A percentile compares a stretch with the other conserved stretches of the same genome.
Evolutionary conservation across 2,888 invertebrate species (phyloP).

Genomic region (Podotricha telesiphe): DNA sequence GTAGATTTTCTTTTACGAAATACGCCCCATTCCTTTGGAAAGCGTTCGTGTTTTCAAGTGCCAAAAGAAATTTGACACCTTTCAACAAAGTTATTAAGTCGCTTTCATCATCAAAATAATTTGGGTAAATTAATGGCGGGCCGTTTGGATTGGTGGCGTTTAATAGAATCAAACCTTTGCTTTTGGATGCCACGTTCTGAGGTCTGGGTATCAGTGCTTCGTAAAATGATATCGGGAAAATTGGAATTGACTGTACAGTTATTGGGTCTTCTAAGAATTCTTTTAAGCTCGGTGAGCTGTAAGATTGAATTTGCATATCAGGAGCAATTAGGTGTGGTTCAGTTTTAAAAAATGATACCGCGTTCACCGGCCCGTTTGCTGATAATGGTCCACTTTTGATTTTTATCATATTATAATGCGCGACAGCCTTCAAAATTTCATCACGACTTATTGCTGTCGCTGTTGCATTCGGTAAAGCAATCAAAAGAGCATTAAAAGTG

Average conservation of each 20-base stretch:
- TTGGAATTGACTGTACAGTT: conserved; percentile 59
- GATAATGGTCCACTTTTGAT: conserved; percentile 76
- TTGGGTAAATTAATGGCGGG: conserved; percentile 87
- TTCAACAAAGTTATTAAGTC: conserved; percentile 85
- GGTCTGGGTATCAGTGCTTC: conserved; percentile 82
- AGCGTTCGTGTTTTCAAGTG: conserved; percentile 81
- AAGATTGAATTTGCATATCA: conserved; percentile 85
- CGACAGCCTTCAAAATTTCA: conserved; percentile 65
- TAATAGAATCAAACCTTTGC: conserved; percentile 84
- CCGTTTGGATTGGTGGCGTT: conserved; percentile 87
- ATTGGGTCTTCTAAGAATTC: conserved; percentile 82
- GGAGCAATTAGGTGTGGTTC: conserved; percentile 76
- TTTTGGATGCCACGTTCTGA: conserved; percentile 83
- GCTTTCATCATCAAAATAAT: conserved; percentile 80
- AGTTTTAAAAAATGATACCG: conserved; percentile 83
- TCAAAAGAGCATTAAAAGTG: conserved; percentile 72
- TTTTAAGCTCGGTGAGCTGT: conserved; percentile 65
- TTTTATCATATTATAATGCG: conserved; percentile 61
- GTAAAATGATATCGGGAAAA: conserved; percentile 83
- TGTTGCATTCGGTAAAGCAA: conserved; percentile 78
- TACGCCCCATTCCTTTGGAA: conserved; percentile 81
- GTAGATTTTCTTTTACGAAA: conserved; percentile 78
- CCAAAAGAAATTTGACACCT: conserved; percentile 82
- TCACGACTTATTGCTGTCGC: conserved; percentile 67
- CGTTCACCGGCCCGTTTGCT: conserved; percentile 79